Percentiles rank a stretch among this genome's conserved stretches.
These are phyloP conservation scores for Pyralis farinalis DNA, from an alignment of 2,888 invertebrate species.

Conservation along the genomic window DNA sequence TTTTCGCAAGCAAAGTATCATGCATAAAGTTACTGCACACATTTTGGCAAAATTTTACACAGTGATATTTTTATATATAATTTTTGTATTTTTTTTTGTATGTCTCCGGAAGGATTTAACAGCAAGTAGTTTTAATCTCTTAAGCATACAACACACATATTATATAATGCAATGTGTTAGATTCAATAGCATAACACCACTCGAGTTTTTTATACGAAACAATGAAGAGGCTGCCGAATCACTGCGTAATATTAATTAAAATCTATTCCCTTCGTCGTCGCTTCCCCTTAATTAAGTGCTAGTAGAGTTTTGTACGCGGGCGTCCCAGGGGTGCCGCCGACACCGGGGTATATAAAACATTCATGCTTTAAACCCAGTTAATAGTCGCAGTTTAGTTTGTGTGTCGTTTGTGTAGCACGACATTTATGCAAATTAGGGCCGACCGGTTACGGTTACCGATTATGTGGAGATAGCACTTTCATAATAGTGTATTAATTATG, in stretches of 20 bases:
- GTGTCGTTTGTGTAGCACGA: constrained; percentile 14
- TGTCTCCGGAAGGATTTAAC: too few relatives aligned
- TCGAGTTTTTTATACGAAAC: constrained; percentile 22
- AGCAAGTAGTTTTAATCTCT: too few relatives aligned
- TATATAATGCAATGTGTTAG: too few relatives aligned
- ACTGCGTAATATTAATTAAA: constrained; percentile 66
- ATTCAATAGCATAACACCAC: too few relatives aligned
- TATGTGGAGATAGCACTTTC: neutral
- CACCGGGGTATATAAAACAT: constrained; percentile 65
- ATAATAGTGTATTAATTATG: constrained; percentile 1
- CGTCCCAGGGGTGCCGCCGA: constrained; percentile 44
- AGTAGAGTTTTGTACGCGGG: constrained; percentile 52
- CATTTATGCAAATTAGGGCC: constrained; percentile 16
- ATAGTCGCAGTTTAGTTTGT: constrained; percentile 58
- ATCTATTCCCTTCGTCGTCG: constrained; percentile 53
- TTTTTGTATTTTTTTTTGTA: too few relatives aligned
- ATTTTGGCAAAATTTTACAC: too few relatives aligned
- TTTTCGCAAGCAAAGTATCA: too few relatives aligned
- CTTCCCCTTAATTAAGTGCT: constrained; percentile 73
- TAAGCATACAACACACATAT: too few relatives aligned
- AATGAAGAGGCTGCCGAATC: constrained; percentile 42
- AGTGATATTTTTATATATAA: too few relatives aligned
- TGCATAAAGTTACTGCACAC: too few relatives aligned
- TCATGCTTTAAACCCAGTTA: constrained; percentile 63
- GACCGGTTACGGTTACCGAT: neutral